phyloP scores from a whole-genome alignment of 2,797 vertebrate species.

The Chrosomus eos region DNA sequence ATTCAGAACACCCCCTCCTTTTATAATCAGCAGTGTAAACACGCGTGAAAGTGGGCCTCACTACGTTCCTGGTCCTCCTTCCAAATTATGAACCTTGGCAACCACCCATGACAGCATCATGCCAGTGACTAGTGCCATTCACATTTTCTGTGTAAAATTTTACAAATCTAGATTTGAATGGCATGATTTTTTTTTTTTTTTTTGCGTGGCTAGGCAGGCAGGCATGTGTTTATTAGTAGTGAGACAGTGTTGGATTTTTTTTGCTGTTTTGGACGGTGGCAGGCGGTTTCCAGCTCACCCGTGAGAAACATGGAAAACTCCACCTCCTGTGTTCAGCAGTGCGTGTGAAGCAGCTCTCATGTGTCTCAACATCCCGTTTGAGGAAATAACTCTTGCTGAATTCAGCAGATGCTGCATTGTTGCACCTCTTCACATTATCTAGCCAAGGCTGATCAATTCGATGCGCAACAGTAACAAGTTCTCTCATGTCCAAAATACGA shows the following conservation, averaged over 20 bases:
- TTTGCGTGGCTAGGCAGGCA: background rate
- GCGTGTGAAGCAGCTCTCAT: conserved; percentile 25
- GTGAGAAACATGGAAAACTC: conserved; percentile 43
- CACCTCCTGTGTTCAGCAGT: conserved; percentile 14
- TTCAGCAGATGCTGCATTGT: conserved; percentile 71
- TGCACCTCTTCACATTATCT: conserved; percentile 53
- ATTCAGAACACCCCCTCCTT: background rate
- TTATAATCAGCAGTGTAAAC: background rate
- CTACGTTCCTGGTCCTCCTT: too few species aligned
- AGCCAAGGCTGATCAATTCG: conserved; percentile 70
- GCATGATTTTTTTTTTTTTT: background rate
- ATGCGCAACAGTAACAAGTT: conserved; percentile 67
- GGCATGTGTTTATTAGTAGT: conserved; percentile 7
- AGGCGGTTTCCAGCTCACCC: conserved; percentile 17
- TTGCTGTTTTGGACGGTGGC: background rate
- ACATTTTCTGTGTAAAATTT: background rate
- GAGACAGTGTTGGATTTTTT: background rate
- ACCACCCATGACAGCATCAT: background rate
- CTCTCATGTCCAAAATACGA: conserved; percentile 62
- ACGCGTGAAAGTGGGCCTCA: background rate
- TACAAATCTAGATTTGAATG: background rate
- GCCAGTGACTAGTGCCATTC: background rate
- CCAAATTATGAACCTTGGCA: background rate
- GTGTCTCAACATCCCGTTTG: conserved; percentile 45
- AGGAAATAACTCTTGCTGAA: conserved; percentile 49